Percentiles rank a stretch among this genome's conserved stretches.
Conservation (phyloP, 2,113 vertebrate species). For the Datnioides undecimradiatus region DNA sequence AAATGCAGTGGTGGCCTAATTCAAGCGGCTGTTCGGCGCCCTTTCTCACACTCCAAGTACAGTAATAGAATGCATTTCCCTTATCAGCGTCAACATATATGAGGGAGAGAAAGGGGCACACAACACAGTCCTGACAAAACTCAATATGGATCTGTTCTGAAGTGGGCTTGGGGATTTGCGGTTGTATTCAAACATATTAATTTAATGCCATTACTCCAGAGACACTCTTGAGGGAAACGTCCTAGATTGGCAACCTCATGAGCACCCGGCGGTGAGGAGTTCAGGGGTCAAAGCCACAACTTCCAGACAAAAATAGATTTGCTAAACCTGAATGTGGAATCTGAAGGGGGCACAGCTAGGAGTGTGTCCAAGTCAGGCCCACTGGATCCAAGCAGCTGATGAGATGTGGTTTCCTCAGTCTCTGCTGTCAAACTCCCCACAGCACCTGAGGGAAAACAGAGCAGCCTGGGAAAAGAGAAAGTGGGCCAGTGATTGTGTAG, state of each 20-base stretch:
- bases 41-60: background rate
- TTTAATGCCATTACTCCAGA: constrained; percentile 5
- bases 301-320: constrained; percentile 50
- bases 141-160: background rate
- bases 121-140: background rate
- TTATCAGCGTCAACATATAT: background rate
- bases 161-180: constrained; percentile 5
- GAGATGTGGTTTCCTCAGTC: constrained; percentile 73
- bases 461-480: constrained; percentile 66
- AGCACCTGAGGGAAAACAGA: constrained; percentile 72
- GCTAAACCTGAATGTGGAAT: constrained; percentile 34
- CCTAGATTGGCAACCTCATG: constrained; percentile 25
- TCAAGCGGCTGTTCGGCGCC: constrained; percentile 9
- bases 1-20: background rate
- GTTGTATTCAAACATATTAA: constrained; percentile 14
- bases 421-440: constrained; percentile 57
- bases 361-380: constrained; percentile 1
- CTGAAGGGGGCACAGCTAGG: constrained; percentile 7
- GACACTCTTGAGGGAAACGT: background rate
- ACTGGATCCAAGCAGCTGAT: constrained; percentile 54
- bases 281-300: constrained; percentile 54
- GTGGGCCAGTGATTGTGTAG: constrained; percentile 40
- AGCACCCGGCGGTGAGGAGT: constrained; percentile 3
- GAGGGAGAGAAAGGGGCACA: constrained; percentile 2
- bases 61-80: constrained; percentile 4